A percentile compares a stretch with the other conserved stretches of the same genome.
phyloP scores from a whole-genome alignment of 2,113 vertebrate genomes.

The Aspidoscelis tigris region DNA sequence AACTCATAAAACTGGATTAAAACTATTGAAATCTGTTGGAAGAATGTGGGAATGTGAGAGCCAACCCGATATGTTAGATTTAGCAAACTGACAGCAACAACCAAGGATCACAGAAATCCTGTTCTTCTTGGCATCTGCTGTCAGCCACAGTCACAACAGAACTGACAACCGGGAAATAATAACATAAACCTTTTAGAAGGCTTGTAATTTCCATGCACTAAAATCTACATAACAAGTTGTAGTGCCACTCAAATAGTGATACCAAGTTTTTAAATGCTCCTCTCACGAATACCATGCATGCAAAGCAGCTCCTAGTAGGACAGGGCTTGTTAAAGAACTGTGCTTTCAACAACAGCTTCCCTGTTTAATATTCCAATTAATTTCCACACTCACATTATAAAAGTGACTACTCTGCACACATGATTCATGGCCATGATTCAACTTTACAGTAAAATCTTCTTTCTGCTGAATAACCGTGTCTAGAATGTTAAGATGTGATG shows the following conservation, averaged over 20 bases:
- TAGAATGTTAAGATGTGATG: too few relatives aligned
- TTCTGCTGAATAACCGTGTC: too few relatives aligned
- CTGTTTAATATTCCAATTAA: not conserved
- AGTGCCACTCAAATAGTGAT: not conserved
- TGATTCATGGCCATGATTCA: not conserved
- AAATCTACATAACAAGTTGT: not conserved
- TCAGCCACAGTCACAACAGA: slow-evolving; percentile 12
- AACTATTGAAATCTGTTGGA: not conserved
- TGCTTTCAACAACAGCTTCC: not conserved
- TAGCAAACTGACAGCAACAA: slow-evolving; percentile 4
- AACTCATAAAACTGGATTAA: not conserved
- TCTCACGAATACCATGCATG: not conserved
- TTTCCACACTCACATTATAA: not conserved
- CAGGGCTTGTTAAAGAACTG: not conserved
- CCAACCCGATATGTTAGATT: slow-evolving; percentile 25
- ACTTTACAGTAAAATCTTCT: not conserved
- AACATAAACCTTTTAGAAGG: not conserved
- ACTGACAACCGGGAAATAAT: not conserved
- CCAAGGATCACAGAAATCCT: not conserved
- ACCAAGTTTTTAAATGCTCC: not conserved
- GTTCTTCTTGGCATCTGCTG: not conserved
- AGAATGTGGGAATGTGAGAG: not conserved
- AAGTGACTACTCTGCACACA: too few relatives aligned
- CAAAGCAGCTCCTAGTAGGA: not conserved
- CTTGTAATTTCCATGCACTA: not conserved